These are phyloP conservation scores for Gortyna flavago DNA, from an alignment of 2,888 invertebrate species.

Conservation along the genomic window DNA sequence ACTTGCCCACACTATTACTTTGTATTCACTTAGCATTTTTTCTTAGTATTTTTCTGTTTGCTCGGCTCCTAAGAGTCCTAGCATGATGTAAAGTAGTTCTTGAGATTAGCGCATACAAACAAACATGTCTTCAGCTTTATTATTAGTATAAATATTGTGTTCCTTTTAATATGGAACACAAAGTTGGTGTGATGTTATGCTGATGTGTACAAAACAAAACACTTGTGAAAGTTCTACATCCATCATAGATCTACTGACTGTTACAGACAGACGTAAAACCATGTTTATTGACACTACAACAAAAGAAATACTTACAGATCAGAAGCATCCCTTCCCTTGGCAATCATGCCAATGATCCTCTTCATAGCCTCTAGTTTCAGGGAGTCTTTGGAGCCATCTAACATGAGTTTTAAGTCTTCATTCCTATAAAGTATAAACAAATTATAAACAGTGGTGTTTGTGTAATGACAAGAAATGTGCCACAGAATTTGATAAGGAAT, in stretches of 20 bases:
- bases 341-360: slow-evolving; percentile 99
- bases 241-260: neutral
- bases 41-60: too few relatives aligned
- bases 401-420: slow-evolving; percentile 99
- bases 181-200: neutral
- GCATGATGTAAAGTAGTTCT: too few relatives aligned
- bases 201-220: neutral
- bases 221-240: neutral
- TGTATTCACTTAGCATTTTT: too few relatives aligned
- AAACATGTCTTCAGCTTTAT: too few relatives aligned
- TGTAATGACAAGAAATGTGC: neutral
- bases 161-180: neutral
- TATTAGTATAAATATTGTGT: neutral
- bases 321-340: slow-evolving; percentile 99
- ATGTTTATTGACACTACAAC: neutral
- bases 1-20: too few relatives aligned
- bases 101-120: too few relatives aligned
- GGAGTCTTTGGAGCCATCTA: slow-evolving; percentile 99
- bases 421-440: slow-evolving; percentile 90
- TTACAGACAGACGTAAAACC: too few relatives aligned
- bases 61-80: too few relatives aligned
- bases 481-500: neutral
- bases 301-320: slow-evolving; percentile 91
- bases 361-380: slow-evolving; percentile 99
- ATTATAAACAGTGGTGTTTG: neutral